Conservation (phyloP, 2,797 vertebrate genomes). For the Chelon labrosus region DNA sequence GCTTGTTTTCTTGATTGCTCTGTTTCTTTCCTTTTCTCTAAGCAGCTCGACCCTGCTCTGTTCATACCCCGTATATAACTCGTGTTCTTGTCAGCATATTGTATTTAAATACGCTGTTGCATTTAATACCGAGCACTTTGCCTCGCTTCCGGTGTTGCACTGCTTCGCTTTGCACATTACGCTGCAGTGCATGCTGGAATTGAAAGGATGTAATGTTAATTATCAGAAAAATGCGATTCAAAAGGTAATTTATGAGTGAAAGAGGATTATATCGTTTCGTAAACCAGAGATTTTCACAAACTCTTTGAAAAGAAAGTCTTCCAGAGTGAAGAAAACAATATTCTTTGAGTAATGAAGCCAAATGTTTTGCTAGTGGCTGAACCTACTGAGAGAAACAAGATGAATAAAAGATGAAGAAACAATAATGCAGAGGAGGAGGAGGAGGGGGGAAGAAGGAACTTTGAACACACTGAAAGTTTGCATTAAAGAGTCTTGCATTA, state of each 20-base stretch:
- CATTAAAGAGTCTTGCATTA: conserved; percentile 68
- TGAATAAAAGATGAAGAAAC: conserved; percentile 75
- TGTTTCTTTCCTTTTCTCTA: background rate
- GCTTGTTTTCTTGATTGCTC: background rate
- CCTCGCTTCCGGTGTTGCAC: background rate
- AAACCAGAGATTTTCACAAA: conserved; percentile 38
- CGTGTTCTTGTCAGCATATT: conserved; percentile 16
- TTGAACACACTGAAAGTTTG: conserved; percentile 71
- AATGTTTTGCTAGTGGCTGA: conserved; percentile 52
- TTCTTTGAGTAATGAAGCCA: conserved; percentile 58
- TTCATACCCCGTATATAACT: conserved; percentile 10
- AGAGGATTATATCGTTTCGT: conserved; percentile 15
- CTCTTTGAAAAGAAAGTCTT: conserved; percentile 26
- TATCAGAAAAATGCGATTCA: background rate
- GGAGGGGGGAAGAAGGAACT: conserved; percentile 27
- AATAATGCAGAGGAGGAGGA: conserved; percentile 21
- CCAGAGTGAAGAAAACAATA: conserved; percentile 33
- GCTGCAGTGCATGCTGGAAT: background rate
- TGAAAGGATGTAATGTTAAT: background rate
- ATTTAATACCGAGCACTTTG: conserved; percentile 3
- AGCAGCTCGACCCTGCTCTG: conserved; percentile 9
- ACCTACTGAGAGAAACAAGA: conserved; percentile 59
- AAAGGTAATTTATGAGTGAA: background rate
- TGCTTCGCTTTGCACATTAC: background rate
- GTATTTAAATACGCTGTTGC: conserved; percentile 27